A percentile compares a stretch with the other conserved stretches of the same genome.
Conservation (phyloP, 92 coral and sea anemone species). For the Porites rus region DNA sequence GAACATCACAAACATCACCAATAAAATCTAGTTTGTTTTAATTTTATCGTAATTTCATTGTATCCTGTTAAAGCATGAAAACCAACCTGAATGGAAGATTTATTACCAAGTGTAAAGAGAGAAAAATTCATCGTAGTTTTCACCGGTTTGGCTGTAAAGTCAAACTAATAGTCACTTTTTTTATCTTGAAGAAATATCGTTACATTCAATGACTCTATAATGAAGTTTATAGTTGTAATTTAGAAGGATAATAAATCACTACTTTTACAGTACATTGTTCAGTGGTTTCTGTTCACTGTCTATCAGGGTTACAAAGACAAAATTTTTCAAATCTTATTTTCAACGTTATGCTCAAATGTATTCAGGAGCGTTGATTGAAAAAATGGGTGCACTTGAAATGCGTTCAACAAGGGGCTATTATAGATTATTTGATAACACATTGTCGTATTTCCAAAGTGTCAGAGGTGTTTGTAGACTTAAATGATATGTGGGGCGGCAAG, state of each 20-base stretch:
- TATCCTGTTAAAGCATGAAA: too few species aligned
- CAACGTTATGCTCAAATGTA: too few species aligned
- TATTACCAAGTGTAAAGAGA: too few species aligned
- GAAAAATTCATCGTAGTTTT: too few species aligned
- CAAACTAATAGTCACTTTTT: not conserved
- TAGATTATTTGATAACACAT: not conserved
- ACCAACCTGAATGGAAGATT: too few species aligned
- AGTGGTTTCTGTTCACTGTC: not conserved
- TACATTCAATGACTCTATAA: not conserved
- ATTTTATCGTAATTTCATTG: too few species aligned
- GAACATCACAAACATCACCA: too few species aligned
- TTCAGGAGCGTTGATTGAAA: not conserved
- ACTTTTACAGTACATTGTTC: not conserved
- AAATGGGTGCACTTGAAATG: conserved; percentile 28
- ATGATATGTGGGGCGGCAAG: conserved; percentile 34
- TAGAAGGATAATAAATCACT: not conserved
- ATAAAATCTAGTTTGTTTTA: too few species aligned
- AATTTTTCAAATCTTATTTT: too few species aligned
- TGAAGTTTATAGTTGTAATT: not conserved
- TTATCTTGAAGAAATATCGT: not conserved
- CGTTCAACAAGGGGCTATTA: conserved; percentile 28
- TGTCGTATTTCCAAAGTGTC: conserved; percentile 33
- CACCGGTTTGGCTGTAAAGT: not conserved
- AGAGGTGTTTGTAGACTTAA: conserved; percentile 38
- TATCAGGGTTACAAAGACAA: not conserved